A percentile compares a stretch with the other conserved stretches of the same genome.
Conservation (phyloP, 23 tunicate genomes). For the Phallusia fumigata region DNA sequence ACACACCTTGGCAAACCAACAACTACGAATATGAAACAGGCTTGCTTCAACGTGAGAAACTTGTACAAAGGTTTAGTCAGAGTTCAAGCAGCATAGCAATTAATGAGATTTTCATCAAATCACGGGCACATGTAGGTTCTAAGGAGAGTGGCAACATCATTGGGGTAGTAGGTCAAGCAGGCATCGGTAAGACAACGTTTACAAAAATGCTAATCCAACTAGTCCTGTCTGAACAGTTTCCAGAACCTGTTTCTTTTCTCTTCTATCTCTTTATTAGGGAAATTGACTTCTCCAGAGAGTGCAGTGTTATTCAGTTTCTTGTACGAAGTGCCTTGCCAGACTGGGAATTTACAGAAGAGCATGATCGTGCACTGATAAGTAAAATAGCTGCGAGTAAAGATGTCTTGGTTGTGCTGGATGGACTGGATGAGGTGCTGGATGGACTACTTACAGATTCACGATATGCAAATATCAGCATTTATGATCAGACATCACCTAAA, state of each 20-base stretch:
- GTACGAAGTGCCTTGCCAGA: not conserved
- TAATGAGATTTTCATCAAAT: not conserved
- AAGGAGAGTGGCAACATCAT: not conserved
- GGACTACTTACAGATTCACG: not conserved
- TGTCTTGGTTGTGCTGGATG: not conserved
- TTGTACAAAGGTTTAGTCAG: not conserved
- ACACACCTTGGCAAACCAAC: not conserved
- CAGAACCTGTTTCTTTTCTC: not conserved
- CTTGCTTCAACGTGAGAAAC: not conserved
- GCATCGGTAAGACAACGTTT: not conserved
- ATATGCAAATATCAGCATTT: not conserved
- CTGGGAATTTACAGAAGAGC: not conserved
- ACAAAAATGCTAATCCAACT: not conserved
- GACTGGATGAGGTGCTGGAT: not conserved
- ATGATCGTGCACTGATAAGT: not conserved
- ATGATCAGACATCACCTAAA: not conserved
- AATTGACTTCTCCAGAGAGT: not conserved
- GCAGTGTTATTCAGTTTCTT: not conserved
- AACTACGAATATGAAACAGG: not conserved
- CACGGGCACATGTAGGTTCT: not conserved
- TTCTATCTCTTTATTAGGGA: slow-evolving; percentile 4
- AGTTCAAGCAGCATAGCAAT: not conserved
- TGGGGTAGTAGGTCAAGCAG: not conserved
- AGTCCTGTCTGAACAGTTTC: not conserved
- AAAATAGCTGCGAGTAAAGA: not conserved